Percentiles rank a stretch among this genome's conserved stretches.
These are phyloP conservation scores for Cyprinella venusta DNA, from an alignment of 2,797 vertebrate genomes.

Conservation along the genomic window DNA sequence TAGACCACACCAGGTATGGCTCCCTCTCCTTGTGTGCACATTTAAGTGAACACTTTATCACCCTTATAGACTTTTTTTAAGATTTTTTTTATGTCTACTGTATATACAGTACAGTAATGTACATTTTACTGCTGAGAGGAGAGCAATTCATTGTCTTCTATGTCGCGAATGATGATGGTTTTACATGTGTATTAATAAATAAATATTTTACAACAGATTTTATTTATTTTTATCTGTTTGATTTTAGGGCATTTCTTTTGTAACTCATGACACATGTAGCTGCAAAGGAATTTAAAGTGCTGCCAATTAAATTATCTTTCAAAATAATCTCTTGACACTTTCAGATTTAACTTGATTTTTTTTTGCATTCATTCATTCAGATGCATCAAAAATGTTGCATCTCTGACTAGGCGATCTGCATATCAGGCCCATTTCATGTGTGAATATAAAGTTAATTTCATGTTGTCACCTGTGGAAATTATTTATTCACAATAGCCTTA, in stretches of 20 bases:
- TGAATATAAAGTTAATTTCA: background rate
- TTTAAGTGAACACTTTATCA: conserved; percentile 40
- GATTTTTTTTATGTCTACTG: conserved; percentile 55
- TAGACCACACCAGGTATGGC: background rate
- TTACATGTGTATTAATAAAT: conserved; percentile 77
- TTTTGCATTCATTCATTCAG: background rate
- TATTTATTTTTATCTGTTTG: conserved; percentile 14
- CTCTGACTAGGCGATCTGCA: background rate
- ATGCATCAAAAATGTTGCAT: background rate
- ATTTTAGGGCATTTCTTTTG: conserved; percentile 23
- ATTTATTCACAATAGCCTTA: background rate
- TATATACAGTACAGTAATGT: conserved; percentile 61
- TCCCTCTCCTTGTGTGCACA: conserved; percentile 35
- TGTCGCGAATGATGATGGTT: conserved; percentile 63
- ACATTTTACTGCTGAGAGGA: conserved; percentile 53
- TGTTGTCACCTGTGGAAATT: background rate
- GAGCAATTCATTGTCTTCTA: conserved; percentile 55
- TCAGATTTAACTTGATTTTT: background rate
- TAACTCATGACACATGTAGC: background rate
- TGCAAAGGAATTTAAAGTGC: background rate
- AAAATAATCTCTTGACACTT: background rate
- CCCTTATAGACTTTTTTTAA: conserved; percentile 27
- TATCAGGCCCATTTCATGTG: background rate
- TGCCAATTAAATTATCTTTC: conserved; percentile 7
- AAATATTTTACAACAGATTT: conserved; percentile 63